These are phyloP conservation scores for Poicephalus gulielmi DNA, from an alignment of 2,113 vertebrate species.

Conservation along the genomic window DNA sequence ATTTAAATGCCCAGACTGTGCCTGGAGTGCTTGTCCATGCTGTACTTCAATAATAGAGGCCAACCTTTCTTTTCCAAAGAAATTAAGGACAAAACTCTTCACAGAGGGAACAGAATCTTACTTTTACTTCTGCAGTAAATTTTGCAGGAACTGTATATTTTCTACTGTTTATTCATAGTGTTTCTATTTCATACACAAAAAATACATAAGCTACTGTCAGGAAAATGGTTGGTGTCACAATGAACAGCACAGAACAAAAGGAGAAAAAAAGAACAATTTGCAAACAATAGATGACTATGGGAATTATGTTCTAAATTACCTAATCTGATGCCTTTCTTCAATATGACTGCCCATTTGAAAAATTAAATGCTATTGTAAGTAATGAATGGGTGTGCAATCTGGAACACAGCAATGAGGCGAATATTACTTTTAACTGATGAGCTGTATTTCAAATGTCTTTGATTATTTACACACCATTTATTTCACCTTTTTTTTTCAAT, in stretches of 20 bases:
- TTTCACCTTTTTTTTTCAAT: background rate
- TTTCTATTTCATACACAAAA: conserved; percentile 19
- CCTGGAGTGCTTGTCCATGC: background rate
- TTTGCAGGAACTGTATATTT: conserved; percentile 14
- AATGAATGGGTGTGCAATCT: background rate
- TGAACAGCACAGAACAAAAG: background rate
- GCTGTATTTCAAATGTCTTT: background rate
- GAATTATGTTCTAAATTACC: conserved; percentile 15
- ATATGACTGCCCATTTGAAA: background rate
- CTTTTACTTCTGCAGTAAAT: background rate
- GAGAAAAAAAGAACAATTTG: background rate
- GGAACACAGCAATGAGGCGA: background rate
- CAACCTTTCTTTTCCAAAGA: background rate
- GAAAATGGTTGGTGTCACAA: background rate
- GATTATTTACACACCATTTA: conserved; percentile 14
- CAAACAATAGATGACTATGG: background rate
- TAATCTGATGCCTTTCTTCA: conserved; percentile 12
- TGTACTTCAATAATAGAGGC: background rate
- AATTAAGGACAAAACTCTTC: background rate
- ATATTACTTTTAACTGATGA: background rate
- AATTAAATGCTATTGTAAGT: background rate
- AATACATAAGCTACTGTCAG: background rate
- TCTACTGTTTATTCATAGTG: background rate
- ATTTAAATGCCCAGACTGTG: background rate
- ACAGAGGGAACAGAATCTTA: background rate